Percentiles rank a stretch among this genome's conserved stretches.
phyloP scores from a whole-genome alignment of 2,888 invertebrate genomes.

The Sarcophaga rosellei region DNA sequence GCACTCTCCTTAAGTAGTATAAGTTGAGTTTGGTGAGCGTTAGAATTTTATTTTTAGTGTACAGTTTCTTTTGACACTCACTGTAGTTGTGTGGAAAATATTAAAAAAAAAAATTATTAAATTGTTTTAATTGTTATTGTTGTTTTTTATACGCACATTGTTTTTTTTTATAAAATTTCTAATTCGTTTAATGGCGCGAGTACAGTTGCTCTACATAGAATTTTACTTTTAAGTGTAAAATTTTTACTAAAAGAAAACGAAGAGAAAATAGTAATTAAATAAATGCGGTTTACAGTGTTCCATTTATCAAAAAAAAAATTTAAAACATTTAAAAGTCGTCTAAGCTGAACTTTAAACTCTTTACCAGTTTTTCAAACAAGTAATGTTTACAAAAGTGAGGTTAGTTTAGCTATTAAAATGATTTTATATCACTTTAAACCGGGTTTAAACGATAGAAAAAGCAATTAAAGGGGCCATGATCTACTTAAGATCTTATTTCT shows the following conservation, averaged over 20 bases:
- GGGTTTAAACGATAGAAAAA: no score
- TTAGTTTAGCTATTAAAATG: no score
- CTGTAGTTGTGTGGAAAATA: no score
- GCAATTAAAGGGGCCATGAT: no score
- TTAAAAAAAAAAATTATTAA: background rate
- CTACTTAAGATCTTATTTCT: no score
- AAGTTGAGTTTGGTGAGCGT: no score
- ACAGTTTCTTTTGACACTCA: no score
- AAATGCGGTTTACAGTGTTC: background rate
- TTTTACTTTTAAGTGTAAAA: constrained; percentile 68
- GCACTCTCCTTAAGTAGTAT: no score
- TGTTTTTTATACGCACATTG: constrained; percentile 48
- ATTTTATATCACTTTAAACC: no score
- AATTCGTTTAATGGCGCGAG: constrained; percentile 60
- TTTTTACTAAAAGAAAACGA: constrained; percentile 64
- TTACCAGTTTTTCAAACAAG: background rate
- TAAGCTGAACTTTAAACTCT: background rate
- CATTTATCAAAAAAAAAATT: background rate
- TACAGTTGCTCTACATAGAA: constrained; percentile 63
- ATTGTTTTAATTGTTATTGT: background rate
- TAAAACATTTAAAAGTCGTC: background rate
- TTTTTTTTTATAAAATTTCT: background rate
- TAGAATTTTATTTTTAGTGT: no score
- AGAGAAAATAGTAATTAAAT: constrained; percentile 16
- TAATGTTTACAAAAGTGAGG: background rate